Evolutionary conservation across 2,797 vertebrate species (phyloP).

Genomic region (Denticeps clupeoides): DNA sequence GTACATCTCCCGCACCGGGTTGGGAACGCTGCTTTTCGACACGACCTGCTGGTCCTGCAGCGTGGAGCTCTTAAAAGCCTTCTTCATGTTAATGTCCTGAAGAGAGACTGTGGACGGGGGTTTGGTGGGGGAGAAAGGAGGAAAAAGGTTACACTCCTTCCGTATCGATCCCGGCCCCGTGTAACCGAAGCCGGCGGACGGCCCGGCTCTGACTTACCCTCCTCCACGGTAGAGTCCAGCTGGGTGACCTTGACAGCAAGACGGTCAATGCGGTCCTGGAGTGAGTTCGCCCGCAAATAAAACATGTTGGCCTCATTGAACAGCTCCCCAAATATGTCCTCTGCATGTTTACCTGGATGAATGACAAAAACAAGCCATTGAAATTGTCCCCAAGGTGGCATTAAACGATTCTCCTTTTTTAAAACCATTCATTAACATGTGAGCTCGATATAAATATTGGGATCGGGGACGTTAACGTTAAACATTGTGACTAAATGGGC

Average conservation of each 20-base stretch:
- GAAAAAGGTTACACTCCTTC: background rate
- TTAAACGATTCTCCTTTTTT: too few species aligned
- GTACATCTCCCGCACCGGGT: conserved; percentile 85
- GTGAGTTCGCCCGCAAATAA: conserved; percentile 91
- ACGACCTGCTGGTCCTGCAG: conserved; percentile 96
- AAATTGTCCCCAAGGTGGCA: conserved; percentile 12
- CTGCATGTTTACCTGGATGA: conserved; percentile 91
- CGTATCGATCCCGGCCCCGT: background rate
- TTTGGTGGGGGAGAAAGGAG: background rate
- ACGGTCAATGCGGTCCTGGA: conserved; percentile 95
- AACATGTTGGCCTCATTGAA: conserved; percentile 96
- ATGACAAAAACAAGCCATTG: conserved; percentile 26
- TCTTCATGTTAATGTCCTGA: conserved; percentile 98
- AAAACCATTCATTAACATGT: too few species aligned
- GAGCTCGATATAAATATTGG: too few species aligned
- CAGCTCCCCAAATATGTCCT: conserved; percentile 96
- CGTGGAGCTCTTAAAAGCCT: conserved; percentile 95
- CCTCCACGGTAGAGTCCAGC: conserved; percentile 97
- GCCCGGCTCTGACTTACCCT: conserved; percentile 67
- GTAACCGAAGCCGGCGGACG: conserved; percentile 18
- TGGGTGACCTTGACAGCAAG: conserved; percentile 97
- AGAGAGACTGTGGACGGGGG: conserved; percentile 81
- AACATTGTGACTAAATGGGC: too few species aligned
- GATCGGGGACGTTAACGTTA: too few species aligned
- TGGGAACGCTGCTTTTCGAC: conserved; percentile 88